Percentiles rank a stretch among this genome's conserved stretches.
These are phyloP conservation scores for Bembecia ichneumoniformis DNA, from an alignment of 2,888 invertebrate genomes.

Conservation along the genomic window DNA sequence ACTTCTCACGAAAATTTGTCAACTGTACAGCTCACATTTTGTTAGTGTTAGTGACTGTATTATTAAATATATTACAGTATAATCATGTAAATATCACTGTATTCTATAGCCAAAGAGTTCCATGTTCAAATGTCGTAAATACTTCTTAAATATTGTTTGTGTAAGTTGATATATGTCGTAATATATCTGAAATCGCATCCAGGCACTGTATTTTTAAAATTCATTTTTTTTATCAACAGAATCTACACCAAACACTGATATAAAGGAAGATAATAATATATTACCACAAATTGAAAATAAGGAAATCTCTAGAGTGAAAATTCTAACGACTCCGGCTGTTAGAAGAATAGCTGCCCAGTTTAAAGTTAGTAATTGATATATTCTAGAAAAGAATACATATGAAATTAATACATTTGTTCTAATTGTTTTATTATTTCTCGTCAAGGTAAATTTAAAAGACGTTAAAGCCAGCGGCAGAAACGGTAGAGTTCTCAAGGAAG, in stretches of 20 bases:
- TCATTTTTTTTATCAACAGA: not conserved
- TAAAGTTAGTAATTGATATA: conserved; percentile 67
- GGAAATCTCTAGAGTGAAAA: conserved; percentile 32
- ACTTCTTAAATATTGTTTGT: too few species aligned
- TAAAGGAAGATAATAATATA: not conserved
- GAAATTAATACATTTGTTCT: too few species aligned
- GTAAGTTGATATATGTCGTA: too few species aligned
- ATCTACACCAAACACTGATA: conserved; percentile 11
- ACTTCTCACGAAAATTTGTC: too few species aligned
- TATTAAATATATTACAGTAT: too few species aligned
- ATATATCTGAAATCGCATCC: too few species aligned
- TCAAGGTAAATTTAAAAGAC: conserved; percentile 77
- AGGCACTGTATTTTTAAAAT: not conserved
- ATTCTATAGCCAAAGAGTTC: too few species aligned
- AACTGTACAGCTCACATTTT: too few species aligned
- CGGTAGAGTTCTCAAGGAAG: conserved; percentile 95
- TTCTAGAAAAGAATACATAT: not conserved
- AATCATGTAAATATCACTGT: too few species aligned
- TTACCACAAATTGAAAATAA: conserved; percentile 1
- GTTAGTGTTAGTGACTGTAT: too few species aligned
- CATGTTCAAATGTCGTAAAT: too few species aligned
- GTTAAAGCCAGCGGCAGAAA: conserved; percentile 87
- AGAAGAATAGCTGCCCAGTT: conserved; percentile 92
- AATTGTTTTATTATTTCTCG: conserved; percentile 6
- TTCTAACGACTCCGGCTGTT: conserved; percentile 94